Base-by-base conservation (phyloP, 2,113 vertebrate genomes). In the Leucosticte australis region DNA sequence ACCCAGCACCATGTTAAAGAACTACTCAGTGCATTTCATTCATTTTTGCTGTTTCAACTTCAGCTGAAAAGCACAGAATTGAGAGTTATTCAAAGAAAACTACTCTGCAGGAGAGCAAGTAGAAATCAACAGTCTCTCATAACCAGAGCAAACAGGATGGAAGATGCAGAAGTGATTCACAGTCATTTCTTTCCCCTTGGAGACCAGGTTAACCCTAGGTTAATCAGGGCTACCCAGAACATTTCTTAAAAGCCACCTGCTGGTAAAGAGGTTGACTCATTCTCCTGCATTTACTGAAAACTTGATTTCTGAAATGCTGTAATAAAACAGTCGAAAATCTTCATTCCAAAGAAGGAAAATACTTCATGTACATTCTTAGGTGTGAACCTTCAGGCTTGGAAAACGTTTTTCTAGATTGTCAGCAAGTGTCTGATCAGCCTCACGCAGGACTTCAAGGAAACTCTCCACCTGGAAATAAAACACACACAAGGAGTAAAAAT, bases 351-450 rank as follows among this genome's bases (percentile, higher is more conserved):
- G 74, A 46, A 76, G 92, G 81, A 84, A 78, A 77, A 39, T 68
- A 91, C 39, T 95, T 37, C 42, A 84, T 79, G n/a, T 79, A n/a
- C 33, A 42, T 59, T 89, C 84, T 94, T 92, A 95, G 81, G 94
- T 28, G 13, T 91, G 95, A 92, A 92, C 94, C 82, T 96, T 98
- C 92, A 97, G 97, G 90, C 94, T 97, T 74, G 98, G 98, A 97
- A 98, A 98, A 86, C 94, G 93, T 91, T 98, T 98, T 76, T 98
- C 97, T 88, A 99, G 93, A 69, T 95, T 88, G 57, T 97, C 98
- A 95, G 98, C 98, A 95, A 99, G 95, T 12, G 96, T 91, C 68
- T 98, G 98, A 95, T 99, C 98, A 91, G 98, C 97, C 89, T 99
- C 98, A 56, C 94, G 97, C 83, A 99, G 94, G 39, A 98, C 92